Evolutionary conservation across 2,888 invertebrate genomes (phyloP).

Genomic region (Sarcophaga caerulescens): DNA sequence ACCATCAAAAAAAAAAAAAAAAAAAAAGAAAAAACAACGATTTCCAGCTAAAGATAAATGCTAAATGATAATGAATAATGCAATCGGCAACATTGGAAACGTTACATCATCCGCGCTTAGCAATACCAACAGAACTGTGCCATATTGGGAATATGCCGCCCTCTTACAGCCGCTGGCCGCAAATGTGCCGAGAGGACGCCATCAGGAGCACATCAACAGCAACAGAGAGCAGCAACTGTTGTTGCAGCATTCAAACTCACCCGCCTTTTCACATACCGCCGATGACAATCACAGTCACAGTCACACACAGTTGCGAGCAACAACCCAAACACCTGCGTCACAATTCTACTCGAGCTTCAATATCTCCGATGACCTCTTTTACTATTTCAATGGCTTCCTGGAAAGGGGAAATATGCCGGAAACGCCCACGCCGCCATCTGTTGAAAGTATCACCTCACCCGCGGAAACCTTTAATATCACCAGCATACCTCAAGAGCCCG

Average conservation of each 20-base stretch:
- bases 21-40: conserved; percentile 35
- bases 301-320: conserved; percentile 24
- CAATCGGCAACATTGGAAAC: conserved; percentile 75
- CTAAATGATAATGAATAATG: conserved; percentile 77
- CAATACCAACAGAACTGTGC: conserved; percentile 60
- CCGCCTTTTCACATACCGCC: conserved; percentile 68
- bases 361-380: conserved; percentile 79
- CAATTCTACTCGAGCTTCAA: conserved; percentile 78
- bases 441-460: conserved; percentile 64
- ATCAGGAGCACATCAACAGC: conserved; percentile 21
- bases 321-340: conserved; percentile 67
- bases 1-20: too few relatives aligned
- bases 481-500: conserved; percentile 76
- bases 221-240: conserved; percentile 37
- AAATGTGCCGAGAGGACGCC: conserved; percentile 55
- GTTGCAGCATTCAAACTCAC: conserved; percentile 49
- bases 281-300: conserved; percentile 73
- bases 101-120: conserved; percentile 66
- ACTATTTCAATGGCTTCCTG: conserved; percentile 78
- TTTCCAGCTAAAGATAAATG: conserved; percentile 66
- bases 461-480: conserved; percentile 61
- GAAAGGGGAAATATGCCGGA: conserved; percentile 53
- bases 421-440: conserved; percentile 65
- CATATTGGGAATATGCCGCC: conserved; percentile 69
- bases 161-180: conserved; percentile 68